Evolutionary conservation across 2,113 vertebrate genomes (phyloP), one percentile per base, ranked within the genome.

Genomic region (Urocolius indicus): DNA sequence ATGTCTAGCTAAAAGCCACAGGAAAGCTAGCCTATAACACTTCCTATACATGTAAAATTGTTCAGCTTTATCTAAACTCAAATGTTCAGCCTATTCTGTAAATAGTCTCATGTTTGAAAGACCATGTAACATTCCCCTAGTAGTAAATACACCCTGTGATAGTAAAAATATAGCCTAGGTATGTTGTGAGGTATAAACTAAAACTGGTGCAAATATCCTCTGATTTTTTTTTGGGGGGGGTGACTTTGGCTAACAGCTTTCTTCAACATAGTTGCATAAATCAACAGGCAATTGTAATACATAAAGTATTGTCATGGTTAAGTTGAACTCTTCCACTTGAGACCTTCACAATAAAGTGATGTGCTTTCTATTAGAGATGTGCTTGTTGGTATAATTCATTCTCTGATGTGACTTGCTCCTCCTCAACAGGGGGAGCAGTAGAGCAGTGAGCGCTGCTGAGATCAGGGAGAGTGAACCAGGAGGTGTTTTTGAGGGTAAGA

Each of bases 301-400:
- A 97, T 97, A 5, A 83, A 98, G 92, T 98, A 97, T 96, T 98
- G 98, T 98, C 97, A 97, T 97, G 97, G 98, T 92, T 97, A 96
- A 98, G 96, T 97, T 97, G 97, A 98, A 98, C 97, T 98, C 98
- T 98, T 98, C 97, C 97, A 98, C 97, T 97, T 89, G 96, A 98
- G 97, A 98, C 97, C 97, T 98, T 98, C 98, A 97, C 97, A 98
- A 98, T 98, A 98, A 98, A 98, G 98, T 98, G 97, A 97, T 98
- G 97, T 98, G 98, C 98, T 98, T 98, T 98, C 97, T 98, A 98
- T 96, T 98, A 98, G 97, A 98, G 97, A 95, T 80, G 97, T 98
- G 97, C 98, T 98, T 97, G 96, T 98, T 97, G 97, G 97, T 97
- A 98, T 97, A 98, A 94, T 98, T 98, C 92, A 96, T 98, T 87